Evolutionary conservation across 2,113 vertebrate genomes (phyloP).

Genomic region (Ia io): DNA sequence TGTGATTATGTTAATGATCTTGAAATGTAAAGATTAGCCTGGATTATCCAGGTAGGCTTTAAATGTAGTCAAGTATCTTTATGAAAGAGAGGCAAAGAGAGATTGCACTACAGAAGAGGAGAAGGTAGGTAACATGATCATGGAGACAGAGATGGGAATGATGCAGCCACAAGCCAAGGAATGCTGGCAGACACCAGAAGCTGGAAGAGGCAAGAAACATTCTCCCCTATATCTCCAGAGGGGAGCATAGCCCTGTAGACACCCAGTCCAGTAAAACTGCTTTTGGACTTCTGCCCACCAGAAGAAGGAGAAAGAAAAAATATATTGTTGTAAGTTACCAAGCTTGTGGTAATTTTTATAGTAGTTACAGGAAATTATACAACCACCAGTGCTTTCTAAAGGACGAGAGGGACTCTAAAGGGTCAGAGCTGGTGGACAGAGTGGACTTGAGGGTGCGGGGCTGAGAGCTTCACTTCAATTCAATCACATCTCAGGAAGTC

Average conservation of each 20-base stretch:
- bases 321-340: background rate
- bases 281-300: background rate
- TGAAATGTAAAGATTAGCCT: background rate
- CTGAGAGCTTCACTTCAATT: background rate
- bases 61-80: background rate
- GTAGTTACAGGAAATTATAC: background rate
- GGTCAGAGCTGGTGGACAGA: background rate
- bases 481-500: background rate
- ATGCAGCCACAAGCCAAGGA: background rate
- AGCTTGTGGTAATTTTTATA: background rate
- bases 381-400: background rate
- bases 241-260: background rate
- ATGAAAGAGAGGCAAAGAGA: background rate
- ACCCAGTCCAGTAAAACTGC: background rate
- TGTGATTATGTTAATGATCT: background rate
- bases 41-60: background rate
- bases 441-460: background rate
- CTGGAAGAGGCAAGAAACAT: background rate
- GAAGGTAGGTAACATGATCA: background rate
- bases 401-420: background rate
- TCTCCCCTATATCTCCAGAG: background rate
- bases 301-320: background rate
- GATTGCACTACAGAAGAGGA: background rate
- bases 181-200: background rate
- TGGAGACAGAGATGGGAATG: background rate